Conservation (phyloP, 2,797 vertebrate genomes). For the Hyperoplus lanceolatus region DNA sequence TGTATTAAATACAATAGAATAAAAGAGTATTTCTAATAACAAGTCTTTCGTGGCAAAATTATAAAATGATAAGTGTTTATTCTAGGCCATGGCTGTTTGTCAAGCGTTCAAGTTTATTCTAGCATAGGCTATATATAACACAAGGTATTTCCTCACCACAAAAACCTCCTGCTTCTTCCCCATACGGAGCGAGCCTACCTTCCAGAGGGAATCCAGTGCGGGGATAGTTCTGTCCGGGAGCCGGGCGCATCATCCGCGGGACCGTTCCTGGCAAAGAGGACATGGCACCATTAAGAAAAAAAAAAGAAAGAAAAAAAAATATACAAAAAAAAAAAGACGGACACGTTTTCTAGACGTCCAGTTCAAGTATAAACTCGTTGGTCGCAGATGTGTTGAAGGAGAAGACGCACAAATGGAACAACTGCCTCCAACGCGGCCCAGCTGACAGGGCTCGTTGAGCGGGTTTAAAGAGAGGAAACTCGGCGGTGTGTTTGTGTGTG, state of each 20-base stretch:
- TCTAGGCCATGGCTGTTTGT: background rate
- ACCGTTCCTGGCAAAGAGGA: constrained; percentile 88
- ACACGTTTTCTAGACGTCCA: constrained; percentile 46
- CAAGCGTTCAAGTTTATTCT: background rate
- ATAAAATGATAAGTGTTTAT: background rate
- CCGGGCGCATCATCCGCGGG: constrained; percentile 92
- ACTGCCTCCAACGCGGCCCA: background rate
- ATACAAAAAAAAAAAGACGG: constrained; percentile 3
- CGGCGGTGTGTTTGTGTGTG: too few relatives aligned
- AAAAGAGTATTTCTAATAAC: background rate
- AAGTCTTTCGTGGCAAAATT: background rate
- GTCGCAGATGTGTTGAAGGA: constrained; percentile 37
- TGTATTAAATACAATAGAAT: too few relatives aligned
- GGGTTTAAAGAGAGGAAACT: background rate
- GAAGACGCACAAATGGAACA: background rate
- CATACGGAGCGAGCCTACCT: constrained; percentile 81
- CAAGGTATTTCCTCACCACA: background rate
- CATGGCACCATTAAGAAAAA: constrained; percentile 57
- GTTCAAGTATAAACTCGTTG: constrained; percentile 52
- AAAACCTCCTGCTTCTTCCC: background rate
- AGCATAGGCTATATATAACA: too few relatives aligned
- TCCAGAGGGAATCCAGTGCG: constrained; percentile 92
- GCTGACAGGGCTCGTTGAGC: constrained; percentile 12
- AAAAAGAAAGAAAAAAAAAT: background rate
- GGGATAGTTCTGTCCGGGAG: constrained; percentile 91